Conservation (phyloP, 2,113 vertebrate species). For the Trichomycterus rosablanca region DNA sequence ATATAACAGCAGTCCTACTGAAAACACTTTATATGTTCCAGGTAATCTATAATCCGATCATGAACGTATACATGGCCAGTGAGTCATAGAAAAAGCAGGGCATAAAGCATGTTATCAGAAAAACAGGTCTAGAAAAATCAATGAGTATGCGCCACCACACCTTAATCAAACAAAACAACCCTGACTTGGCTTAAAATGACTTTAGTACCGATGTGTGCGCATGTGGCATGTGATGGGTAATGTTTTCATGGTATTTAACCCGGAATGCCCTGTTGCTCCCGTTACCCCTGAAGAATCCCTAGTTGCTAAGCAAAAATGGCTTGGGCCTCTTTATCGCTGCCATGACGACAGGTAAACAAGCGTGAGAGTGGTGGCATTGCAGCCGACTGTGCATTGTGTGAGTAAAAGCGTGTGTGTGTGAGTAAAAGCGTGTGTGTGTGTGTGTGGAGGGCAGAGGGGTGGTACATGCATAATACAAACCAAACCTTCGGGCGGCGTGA, state of each 20-base stretch:
- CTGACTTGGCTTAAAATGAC: neutral
- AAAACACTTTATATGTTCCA: too few relatives aligned
- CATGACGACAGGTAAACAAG: constrained; percentile 64
- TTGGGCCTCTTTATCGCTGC: constrained; percentile 51
- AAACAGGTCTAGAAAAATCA: neutral
- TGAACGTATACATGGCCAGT: too few relatives aligned
- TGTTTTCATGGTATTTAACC: constrained; percentile 31
- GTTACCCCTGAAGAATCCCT: constrained; percentile 46
- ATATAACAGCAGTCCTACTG: too few relatives aligned
- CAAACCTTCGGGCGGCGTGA: constrained; percentile 29
- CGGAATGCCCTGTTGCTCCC: constrained; percentile 46
- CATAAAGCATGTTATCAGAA: neutral
- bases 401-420: neutral
- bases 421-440: constrained; percentile 19
- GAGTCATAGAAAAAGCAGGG: neutral
- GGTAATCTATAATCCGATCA: too few relatives aligned
- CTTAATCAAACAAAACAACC: constrained; percentile 33
- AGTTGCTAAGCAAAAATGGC: constrained; percentile 52
- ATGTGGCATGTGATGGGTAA: constrained; percentile 10
- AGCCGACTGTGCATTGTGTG: constrained; percentile 32
- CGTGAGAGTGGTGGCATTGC: constrained; percentile 47
- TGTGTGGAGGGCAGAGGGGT: neutral
- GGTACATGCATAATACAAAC: constrained; percentile 1
- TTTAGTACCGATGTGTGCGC: neutral
- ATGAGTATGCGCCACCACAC: constrained; percentile 13